Evolutionary conservation across 2,797 vertebrate genomes (phyloP).

Genomic region (Sebastes matsubarae): DNA sequence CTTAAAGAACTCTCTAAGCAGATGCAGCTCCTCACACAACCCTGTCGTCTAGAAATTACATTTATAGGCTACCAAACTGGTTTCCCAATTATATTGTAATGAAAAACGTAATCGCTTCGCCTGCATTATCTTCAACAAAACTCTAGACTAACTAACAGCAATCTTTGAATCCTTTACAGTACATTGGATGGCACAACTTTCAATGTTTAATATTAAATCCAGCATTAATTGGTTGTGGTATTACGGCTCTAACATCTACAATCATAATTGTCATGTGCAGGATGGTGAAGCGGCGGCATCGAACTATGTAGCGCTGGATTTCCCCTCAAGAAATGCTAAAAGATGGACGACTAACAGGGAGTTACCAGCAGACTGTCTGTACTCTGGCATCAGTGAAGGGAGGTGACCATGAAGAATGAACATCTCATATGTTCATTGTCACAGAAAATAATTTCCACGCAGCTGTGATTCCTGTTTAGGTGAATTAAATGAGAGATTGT

Average conservation of each 20-base stretch:
- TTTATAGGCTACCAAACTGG: background rate
- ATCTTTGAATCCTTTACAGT: background rate
- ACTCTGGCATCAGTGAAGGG: conserved; percentile 7
- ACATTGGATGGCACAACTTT: background rate
- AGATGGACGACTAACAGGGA: background rate
- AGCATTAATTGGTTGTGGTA: background rate
- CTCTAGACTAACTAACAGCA: background rate
- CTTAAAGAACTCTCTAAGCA: background rate
- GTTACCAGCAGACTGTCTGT: conserved; percentile 3
- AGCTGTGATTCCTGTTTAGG: background rate
- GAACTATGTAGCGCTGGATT: conserved; percentile 45
- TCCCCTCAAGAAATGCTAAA: conserved; percentile 22
- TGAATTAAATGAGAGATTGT: background rate
- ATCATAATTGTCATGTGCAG: conserved; percentile 17
- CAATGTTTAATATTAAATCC: background rate
- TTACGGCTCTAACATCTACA: background rate
- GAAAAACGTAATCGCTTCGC: background rate
- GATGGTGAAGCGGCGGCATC: background rate
- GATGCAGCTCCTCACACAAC: background rate
- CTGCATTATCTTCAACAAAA: background rate
- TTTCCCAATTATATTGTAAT: background rate
- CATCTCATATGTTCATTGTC: background rate
- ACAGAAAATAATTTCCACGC: background rate
- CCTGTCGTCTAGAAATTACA: background rate
- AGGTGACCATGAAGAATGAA: background rate